These are phyloP conservation scores for Nasalis larvatus DNA, from an alignment of 2,113 vertebrate species.

Conservation along the genomic window DNA sequence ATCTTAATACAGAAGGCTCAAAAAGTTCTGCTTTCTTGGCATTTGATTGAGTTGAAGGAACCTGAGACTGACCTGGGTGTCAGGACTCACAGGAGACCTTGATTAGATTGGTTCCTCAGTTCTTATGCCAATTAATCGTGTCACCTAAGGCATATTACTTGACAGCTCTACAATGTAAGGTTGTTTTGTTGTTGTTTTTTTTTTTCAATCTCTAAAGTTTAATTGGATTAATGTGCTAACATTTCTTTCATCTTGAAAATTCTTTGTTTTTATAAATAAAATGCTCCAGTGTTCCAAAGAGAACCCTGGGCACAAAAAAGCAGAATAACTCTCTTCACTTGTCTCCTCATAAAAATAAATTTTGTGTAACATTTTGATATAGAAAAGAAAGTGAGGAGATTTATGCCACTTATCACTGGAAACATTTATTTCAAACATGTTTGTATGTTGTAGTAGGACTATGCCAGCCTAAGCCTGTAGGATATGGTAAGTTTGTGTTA, in stretches of 20 bases:
- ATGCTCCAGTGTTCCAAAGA: background rate
- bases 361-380: background rate
- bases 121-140: background rate
- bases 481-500: background rate
- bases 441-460: background rate
- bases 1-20: background rate
- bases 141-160: background rate
- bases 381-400: background rate
- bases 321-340: background rate
- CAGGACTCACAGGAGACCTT: background rate
- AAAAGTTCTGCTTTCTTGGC: background rate
- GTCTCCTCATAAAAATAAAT: background rate
- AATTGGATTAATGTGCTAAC: background rate
- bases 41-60: background rate
- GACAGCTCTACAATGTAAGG: background rate
- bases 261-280: background rate
- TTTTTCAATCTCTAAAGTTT: background rate
- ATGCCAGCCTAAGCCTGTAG: background rate
- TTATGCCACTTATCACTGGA: background rate
- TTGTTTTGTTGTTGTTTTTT: background rate
- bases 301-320: background rate
- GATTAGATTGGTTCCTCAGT: background rate
- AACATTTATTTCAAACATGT: background rate
- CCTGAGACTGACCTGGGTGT: background rate
- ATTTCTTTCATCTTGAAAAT: conserved; percentile 5